Evolutionary conservation across 2,888 invertebrate species (phyloP).

Genomic region (Argyra leucocephala): DNA sequence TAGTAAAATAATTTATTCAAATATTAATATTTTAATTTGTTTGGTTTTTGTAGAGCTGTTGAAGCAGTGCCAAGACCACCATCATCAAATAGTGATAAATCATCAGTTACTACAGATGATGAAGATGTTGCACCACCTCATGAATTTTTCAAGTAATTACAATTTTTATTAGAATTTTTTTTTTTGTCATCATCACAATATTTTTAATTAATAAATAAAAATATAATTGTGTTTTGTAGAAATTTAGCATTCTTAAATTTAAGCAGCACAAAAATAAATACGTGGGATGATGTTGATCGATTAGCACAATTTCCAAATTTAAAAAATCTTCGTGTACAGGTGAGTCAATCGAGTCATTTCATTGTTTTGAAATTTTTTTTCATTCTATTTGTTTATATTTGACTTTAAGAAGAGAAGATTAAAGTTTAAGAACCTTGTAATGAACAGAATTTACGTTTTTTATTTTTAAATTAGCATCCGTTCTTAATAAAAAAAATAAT

Average conservation of each 20-base stretch:
- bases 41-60: constrained; percentile 24
- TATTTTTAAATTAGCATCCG: background rate
- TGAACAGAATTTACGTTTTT: too few relatives aligned
- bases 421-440: background rate
- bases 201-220: background rate
- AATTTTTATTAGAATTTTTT: background rate
- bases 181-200: background rate
- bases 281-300: constrained; percentile 84
- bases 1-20: constrained; percentile 8
- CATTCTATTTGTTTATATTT: background rate
- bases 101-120: constrained; percentile 49
- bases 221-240: constrained; percentile 25
- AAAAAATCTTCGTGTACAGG: constrained; percentile 73
- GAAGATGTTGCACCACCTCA: constrained; percentile 49
- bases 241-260: constrained; percentile 70
- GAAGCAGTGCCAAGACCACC: constrained; percentile 25
- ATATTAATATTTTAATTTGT: constrained; percentile 34
- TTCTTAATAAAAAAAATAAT: background rate
- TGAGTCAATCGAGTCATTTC: constrained; percentile 32
- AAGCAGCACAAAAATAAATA: constrained; percentile 70
- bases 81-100: constrained; percentile 39
- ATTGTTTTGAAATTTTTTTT: constrained; percentile 13
- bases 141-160: constrained; percentile 51
- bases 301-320: constrained; percentile 74
- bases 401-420: too few relatives aligned